These are phyloP conservation scores for Dicentrarchus labrax DNA, from an alignment of 2,113 vertebrate genomes.

Conservation along the genomic window DNA sequence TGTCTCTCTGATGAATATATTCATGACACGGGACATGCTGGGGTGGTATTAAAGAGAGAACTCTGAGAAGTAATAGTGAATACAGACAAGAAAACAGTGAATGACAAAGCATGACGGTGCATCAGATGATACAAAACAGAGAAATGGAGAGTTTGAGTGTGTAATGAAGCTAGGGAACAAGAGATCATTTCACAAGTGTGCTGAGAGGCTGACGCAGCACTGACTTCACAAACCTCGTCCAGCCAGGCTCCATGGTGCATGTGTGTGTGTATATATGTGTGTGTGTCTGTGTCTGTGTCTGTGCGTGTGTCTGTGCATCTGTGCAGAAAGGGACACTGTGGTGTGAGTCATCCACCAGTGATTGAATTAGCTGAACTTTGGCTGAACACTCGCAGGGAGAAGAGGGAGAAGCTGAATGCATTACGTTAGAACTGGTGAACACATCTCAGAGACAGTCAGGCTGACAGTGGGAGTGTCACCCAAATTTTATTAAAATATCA, in stretches of 20 bases:
- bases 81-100: background rate
- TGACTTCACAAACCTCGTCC: conserved; percentile 58
- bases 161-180: conserved; percentile 55
- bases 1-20: background rate
- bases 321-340: conserved; percentile 61
- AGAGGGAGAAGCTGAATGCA: conserved; percentile 43
- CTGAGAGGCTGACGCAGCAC: conserved; percentile 61
- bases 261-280: conserved; percentile 13
- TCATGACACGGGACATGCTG: background rate
- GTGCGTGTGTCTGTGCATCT: conserved; percentile 33
- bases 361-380: conserved; percentile 78
- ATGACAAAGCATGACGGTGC: background rate
- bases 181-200: conserved; percentile 55
- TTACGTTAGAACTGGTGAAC: conserved; percentile 60
- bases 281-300: conserved; percentile 1
- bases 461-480: conserved; percentile 34
- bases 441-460: conserved; percentile 48
- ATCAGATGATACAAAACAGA: conserved; percentile 22
- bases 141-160: conserved; percentile 10
- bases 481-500: conserved; percentile 23
- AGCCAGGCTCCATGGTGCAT: conserved; percentile 33
- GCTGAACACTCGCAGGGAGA: conserved; percentile 52
- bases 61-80: conserved; percentile 4
- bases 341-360: conserved; percentile 74
- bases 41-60: conserved; percentile 3